phyloP scores from a whole-genome alignment of 2,113 vertebrate species.

The Saguinus imperator region DNA sequence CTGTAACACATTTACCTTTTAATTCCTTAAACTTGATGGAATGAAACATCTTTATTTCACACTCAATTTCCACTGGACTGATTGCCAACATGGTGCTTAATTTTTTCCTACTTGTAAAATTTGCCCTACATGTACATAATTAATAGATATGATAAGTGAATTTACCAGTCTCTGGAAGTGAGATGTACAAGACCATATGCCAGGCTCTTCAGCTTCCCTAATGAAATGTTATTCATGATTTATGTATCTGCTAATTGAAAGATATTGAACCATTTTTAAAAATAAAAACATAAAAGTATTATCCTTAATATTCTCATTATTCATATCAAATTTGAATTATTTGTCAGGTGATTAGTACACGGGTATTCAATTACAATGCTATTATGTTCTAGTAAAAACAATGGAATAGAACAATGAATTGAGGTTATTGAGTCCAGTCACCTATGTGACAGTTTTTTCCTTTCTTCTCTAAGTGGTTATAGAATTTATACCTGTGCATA shows the following conservation, averaged over 20 bases:
- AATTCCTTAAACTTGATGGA: neutral
- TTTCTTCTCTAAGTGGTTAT: neutral
- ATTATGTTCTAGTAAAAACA: neutral
- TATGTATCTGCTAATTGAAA: neutral
- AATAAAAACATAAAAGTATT: neutral
- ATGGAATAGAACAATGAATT: neutral
- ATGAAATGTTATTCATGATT: slow-evolving; percentile 19
- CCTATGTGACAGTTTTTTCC: neutral
- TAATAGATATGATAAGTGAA: slow-evolving; percentile 3
- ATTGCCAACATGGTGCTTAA: neutral
- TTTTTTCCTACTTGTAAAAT: neutral
- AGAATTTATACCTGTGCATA: neutral
- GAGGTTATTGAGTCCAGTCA: neutral
- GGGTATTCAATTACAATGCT: neutral
- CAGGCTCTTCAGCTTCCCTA: neutral
- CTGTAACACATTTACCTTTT: neutral
- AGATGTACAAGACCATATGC: neutral
- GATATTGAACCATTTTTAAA: neutral
- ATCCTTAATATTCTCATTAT: neutral
- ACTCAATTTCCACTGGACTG: neutral
- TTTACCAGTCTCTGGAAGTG: neutral
- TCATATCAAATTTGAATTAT: neutral
- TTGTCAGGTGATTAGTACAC: neutral
- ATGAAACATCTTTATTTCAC: slow-evolving; percentile 21
- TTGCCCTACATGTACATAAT: neutral